Base-by-base conservation (phyloP, 2,113 vertebrate species). In the Solenodon paradoxus region DNA sequence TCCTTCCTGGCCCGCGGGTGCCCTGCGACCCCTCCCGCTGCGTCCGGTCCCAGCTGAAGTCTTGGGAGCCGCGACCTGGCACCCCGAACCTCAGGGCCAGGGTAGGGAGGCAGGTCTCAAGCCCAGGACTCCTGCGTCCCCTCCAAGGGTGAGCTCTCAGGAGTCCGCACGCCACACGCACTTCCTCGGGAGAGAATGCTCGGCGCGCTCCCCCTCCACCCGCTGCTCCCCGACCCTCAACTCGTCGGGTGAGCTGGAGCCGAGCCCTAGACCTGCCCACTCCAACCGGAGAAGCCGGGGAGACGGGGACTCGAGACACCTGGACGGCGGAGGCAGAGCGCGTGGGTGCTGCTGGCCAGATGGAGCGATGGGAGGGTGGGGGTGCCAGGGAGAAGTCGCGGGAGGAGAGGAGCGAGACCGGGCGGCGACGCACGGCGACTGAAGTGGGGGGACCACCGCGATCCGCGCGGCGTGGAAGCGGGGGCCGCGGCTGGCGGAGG, bases 1-100 rank as follows among this genome's bases (percentile, higher is more conserved):
- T 97, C 92, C 85, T 92, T 95, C 95, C 95, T 87, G 85, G 80
- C 49, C 99, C 95, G 32, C 49, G 35, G 95, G 90, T 68, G 85
- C 81, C 97, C 32, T 9, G 83, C 7, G 77, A 92, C 92, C 83
- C 95, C 97, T 94, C 97, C 97, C 74, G 30, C 77, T 7, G 61
- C 11, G 97, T 96, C 97, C 95, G 95, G 96, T 92, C 59, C 35
- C 24, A 38, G 66, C 75, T n/a, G 6, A 68, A 68, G 82, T 88
- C 89, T 45, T 20, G 40, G 81, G 63, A 71, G 51, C 77, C 0
- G 55, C n/a, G 72, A 45, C 91, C 85, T 85, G 7, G 30, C 30
- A 63, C 32, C 68, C 63, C 16, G n/a, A 66, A 82, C 40, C 30
- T 75, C 51, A n/a, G 77, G 32, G 28, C 0, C 53, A 3, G 64